Evolutionary conservation across 1,140 invertebrate species (phyloP), one percentile per base, ranked within the genome.

Genomic region (Cydia fagiglandana): DNA sequence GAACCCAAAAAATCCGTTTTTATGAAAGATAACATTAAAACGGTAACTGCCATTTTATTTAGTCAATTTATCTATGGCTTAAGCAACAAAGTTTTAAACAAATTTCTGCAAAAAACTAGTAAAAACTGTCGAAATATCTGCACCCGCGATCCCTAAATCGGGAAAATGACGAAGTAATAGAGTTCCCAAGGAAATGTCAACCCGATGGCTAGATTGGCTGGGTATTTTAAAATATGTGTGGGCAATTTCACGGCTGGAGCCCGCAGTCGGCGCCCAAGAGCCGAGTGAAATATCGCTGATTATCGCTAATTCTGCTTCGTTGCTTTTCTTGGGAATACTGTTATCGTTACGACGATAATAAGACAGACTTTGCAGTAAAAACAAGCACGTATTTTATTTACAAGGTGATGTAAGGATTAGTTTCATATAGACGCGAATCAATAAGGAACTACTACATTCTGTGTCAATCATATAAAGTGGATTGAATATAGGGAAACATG

Each of bases 191-290:
- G 80, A 81, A 83, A 79, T 75, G 83, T 82, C 82, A 82, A 83
- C 66, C 45, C 81, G 77, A 80, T 78, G 77, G 80, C 76, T 84
- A 4, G 30, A 4, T 30, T 24, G 24, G 4, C 0, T 34, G 77
- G 84, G 83, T 84, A 79, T 81, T 89, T 89, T 86, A 89, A 91
- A 91, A 86, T 91, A 89, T 88, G 83, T 86, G 83, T 83, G 83
- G 76, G 80, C 86, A 91, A 91, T 91, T 90, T 91, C 86, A 91
- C 86, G 88, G 87, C 50, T 78, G 70, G 82, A 78, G 75, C 85
- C 80, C 74, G 76, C 75, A 64, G 73, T 78, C 74, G 79, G 75
- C 78, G 73, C 77, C 82, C 82, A 81, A 78, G 77, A 77, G 78
- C 76, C 79, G 82, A 81, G 81, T 87, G 86, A 89, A 83, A 85